Base-by-base conservation (phyloP, 1,140 invertebrate genomes). In the Brachionus koreanus region DNA sequence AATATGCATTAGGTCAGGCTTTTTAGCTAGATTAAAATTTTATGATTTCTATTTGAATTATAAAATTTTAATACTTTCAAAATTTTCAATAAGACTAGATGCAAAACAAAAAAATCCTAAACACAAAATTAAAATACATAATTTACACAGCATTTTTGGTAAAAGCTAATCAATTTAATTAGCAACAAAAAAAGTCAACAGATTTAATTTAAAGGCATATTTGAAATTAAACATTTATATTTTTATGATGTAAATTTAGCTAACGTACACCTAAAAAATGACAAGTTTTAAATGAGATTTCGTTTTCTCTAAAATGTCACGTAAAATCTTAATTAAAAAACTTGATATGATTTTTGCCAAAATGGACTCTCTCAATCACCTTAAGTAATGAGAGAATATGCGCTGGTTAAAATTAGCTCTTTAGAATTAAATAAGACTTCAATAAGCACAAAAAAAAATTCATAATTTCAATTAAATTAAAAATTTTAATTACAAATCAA, bases 381-480 rank as follows among this genome's bases (percentile, higher is more conserved):
- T 57, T 25, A 0, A 19, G 7, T 57, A 57, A 57, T 57, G 9
- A 57, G 6, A 9, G 7, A 19, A 57, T 23, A 57, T 19, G 19
- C 9, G 1, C 16, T 57, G 0, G 9, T 9, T 19, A 19, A 57
- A 57, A 57, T 19, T 57, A 23, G 49, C 49, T 57, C n/a, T 57
- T 5, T 9, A 9, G 16, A 57, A 57, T 57, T 23, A 57, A 57
- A 9, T 57, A 49, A 49, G 43, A 49, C n/a, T 57, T 57, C 49
- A 57, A 57, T 23, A 57, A 57, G n/a, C 49, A 23, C n/a, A 57
- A 23, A 57, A 42, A 42, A 52, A 57, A 57, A 57, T 57, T 57
- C 49, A 57, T 57, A 57, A 57, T 57, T 57, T 57, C 49, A 57
- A 57, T 57, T 57, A 57, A 57, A 57, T 57, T 57, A 57, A 57